A percentile compares a stretch with the other conserved stretches of the same genome.
These are phyloP conservation scores for Theropithecus gelada DNA, from an alignment of 2,113 vertebrate genomes.

Conservation along the genomic window DNA sequence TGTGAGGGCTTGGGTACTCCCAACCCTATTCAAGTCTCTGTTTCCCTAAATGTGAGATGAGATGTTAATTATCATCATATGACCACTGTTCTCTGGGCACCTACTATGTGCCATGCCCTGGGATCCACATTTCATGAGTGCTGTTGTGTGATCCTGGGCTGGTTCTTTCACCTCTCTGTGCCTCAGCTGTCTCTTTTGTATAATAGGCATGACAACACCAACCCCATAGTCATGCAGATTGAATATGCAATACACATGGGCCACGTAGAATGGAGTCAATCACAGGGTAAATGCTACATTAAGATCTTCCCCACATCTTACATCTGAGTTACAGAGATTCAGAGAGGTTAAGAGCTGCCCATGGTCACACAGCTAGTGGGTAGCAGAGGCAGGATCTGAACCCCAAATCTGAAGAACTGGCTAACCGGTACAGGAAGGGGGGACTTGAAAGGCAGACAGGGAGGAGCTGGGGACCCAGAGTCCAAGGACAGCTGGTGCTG, in stretches of 20 bases:
- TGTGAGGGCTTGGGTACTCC: background rate
- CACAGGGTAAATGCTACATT: background rate
- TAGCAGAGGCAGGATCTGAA: background rate
- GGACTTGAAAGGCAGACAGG: background rate
- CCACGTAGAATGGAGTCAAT: background rate
- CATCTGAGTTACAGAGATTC: background rate
- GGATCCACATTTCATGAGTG: background rate
- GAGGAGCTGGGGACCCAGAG: background rate
- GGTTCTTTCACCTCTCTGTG: background rate
- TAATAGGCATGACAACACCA: background rate
- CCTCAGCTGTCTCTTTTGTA: background rate
- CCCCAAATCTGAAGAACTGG: slow-evolving; percentile 2
- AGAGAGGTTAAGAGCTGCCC: background rate
- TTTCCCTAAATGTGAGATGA: background rate
- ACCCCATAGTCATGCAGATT: background rate
- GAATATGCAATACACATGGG: background rate
- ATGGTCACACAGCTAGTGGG: background rate
- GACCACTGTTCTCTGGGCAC: background rate
- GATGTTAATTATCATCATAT: background rate
- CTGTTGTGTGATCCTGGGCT: background rate
- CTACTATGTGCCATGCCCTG: background rate
- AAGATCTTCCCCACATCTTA: background rate
- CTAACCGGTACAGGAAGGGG: background rate
- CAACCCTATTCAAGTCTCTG: background rate
- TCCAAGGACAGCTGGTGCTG: background rate